Percentiles rank a stretch among this genome's conserved stretches.
These are phyloP conservation scores for Trinorchestia longiramus DNA, from an alignment of 1,140 invertebrate species.

Conservation along the genomic window DNA sequence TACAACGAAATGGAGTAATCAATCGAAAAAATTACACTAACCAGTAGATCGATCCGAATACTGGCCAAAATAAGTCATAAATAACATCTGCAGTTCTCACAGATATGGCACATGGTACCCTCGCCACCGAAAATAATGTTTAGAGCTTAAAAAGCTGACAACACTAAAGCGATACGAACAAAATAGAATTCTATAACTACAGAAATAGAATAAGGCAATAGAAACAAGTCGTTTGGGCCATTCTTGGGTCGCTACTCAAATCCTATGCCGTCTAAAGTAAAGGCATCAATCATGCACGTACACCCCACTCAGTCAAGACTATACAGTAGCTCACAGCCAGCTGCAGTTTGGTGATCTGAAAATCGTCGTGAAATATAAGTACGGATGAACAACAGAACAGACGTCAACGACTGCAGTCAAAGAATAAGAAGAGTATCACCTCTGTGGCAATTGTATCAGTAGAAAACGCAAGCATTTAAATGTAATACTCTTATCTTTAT, in stretches of 20 bases:
- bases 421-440: background rate
- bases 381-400: background rate
- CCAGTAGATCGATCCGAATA: background rate
- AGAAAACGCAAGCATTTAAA: background rate
- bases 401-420: background rate
- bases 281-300: too few species aligned
- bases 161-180: background rate
- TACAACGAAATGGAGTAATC: background rate
- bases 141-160: background rate
- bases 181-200: background rate
- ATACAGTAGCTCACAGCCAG: background rate
- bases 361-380: background rate
- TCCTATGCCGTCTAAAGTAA: too few species aligned
- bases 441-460: background rate
- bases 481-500: background rate
- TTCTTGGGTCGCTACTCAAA: too few species aligned
- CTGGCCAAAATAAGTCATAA: background rate
- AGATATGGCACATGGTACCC: background rate
- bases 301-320: too few species aligned
- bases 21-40: background rate
- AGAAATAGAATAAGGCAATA: background rate
- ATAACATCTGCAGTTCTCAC: background rate
- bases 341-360: background rate
- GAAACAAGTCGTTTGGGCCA: too few species aligned
- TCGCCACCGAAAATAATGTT: background rate